Evolutionary conservation across 35 echinoderm and acorn worm species (phyloP).

Genomic region (Anneissia japonica): DNA sequence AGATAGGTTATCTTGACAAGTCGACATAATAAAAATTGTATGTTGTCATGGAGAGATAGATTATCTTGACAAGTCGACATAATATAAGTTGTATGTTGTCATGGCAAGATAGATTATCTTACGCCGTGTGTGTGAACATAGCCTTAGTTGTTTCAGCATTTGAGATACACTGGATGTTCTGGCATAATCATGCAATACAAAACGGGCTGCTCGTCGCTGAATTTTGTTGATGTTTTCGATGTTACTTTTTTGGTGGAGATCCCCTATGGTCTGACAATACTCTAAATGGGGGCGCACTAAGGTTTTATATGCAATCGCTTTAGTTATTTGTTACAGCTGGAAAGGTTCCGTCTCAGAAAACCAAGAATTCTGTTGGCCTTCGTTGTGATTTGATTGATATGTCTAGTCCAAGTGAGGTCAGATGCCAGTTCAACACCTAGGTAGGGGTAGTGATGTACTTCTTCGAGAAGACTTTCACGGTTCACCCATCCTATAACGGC

Average conservation of each 20-base stretch:
- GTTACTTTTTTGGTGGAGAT: background rate
- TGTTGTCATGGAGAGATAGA: too few relatives aligned
- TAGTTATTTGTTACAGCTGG: background rate
- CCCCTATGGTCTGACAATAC: background rate
- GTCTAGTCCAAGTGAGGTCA: background rate
- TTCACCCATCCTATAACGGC: conserved; percentile 4
- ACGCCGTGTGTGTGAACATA: too few relatives aligned
- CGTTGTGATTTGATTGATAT: background rate
- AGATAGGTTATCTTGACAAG: too few relatives aligned
- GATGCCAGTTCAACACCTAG: background rate
- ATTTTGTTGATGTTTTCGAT: background rate
- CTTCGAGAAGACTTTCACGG: conserved; percentile 13
- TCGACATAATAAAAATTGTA: too few relatives aligned
- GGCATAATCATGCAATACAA: background rate
- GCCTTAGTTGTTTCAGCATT: background rate
- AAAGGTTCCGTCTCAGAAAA: background rate
- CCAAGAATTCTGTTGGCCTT: background rate
- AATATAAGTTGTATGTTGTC: too few relatives aligned
- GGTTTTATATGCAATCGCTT: background rate
- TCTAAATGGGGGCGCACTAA: background rate
- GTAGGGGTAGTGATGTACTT: conserved; percentile 21
- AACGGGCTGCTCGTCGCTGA: background rate
- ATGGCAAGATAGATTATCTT: too few relatives aligned
- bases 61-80: too few relatives aligned
- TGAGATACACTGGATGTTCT: background rate